Base-by-base conservation (phyloP, 1,140 invertebrate species). In the Acyrthosiphon pisum region DNA sequence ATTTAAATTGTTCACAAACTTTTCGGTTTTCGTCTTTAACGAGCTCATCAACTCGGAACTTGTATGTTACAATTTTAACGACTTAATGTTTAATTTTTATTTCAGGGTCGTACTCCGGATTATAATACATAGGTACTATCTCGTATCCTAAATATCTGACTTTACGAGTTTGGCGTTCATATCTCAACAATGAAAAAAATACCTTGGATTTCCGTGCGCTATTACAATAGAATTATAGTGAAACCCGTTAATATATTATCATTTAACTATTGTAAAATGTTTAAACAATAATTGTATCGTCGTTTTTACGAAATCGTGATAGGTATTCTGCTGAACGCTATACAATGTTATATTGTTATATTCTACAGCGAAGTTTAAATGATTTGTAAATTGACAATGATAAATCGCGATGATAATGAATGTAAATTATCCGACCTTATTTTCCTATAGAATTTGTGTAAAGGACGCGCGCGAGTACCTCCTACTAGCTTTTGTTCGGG, bases 1-100 rank as follows among this genome's bases (percentile, higher is more conserved):
- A 60, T 90, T 44, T 90, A 44, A 90, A 90, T 44, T 68, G 89
- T 60, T 44, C 23, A 4, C 30, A 90, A 90, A 90, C 53, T 90
- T 90, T 90, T 56, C 18, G 50, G 35, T 26, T 56, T 37, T 30
- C 48, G 2, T 53, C 20, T 89, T 37, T 89, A 89, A 87, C 44
- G 44, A 87, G 86, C 46, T 48, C 30, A 37, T 87, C 26, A 86
- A 18, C 84, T 20, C 26, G 0, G 44, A 87, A 18, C 22, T 87
- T n/a, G 48, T n/a, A 35, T 87, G 76, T 81, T 81, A 81, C 37
- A 35, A 37, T 37, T 81, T 68, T 68, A 68, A 68, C 60, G 60
- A 68, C 60, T 68, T 68, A 3, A 68, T 68, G 60, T 68, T 68
- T 18, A 68, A 11, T 68, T 68, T 68, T 68, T 68, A 68, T 68